phyloP scores from a whole-genome alignment of 2,888 invertebrate species.

The Atherix ibis region DNA sequence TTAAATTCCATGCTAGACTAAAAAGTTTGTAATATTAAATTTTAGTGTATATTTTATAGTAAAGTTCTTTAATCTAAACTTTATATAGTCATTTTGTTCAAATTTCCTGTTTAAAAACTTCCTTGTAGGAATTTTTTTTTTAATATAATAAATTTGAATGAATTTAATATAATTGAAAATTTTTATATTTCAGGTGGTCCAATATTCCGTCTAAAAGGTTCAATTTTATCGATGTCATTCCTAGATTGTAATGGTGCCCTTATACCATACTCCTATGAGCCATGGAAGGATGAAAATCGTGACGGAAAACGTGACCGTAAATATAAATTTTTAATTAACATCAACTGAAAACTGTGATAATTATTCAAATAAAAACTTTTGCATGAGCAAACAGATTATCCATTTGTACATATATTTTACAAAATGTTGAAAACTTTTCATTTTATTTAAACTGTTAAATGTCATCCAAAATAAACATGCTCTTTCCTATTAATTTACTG shows the following conservation, averaged over 20 bases:
- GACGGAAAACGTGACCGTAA: constrained; percentile 35
- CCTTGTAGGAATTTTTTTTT: too few relatives aligned
- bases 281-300: constrained; percentile 76
- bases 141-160: too few relatives aligned
- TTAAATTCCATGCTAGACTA: too few relatives aligned
- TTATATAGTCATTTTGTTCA: too few relatives aligned
- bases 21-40: too few relatives aligned
- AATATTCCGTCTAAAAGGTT: constrained; percentile 90
- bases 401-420: background rate
- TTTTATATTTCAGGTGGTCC: constrained; percentile 62
- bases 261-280: constrained; percentile 77
- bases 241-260: constrained; percentile 89
- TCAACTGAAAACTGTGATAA: constrained; percentile 1
- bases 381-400: background rate
- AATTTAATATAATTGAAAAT: too few relatives aligned
- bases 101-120: too few relatives aligned
- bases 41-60: too few relatives aligned
- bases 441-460: background rate
- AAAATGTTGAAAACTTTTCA: background rate
- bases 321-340: constrained; percentile 9
- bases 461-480: background rate
- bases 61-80: too few relatives aligned
- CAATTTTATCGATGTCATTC: constrained; percentile 88
- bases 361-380: background rate
- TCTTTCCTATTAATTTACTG: background rate